Percentiles rank a stretch among this genome's conserved stretches.
These are phyloP conservation scores for Perca fluviatilis DNA, from an alignment of 2,113 vertebrate species.

Conservation along the genomic window DNA sequence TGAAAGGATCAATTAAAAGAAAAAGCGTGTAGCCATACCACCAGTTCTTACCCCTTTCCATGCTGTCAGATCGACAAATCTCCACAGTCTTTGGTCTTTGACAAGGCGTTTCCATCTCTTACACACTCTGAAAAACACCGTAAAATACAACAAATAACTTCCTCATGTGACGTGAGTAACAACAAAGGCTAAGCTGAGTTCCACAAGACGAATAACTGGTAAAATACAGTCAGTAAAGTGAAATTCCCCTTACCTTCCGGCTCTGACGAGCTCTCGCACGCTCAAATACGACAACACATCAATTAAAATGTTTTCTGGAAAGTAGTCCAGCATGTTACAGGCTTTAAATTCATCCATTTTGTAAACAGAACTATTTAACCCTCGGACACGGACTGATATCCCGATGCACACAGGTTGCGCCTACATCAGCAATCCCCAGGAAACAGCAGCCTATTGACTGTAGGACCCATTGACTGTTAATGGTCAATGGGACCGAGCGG, in stretches of 20 bases:
- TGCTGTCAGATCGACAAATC: constrained; percentile 82
- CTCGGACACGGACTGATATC: constrained; percentile 71
- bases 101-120: constrained; percentile 84
- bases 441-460: constrained; percentile 51
- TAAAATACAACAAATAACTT: constrained; percentile 37
- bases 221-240: constrained; percentile 10
- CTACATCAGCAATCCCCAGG: constrained; percentile 54
- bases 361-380: constrained; percentile 74
- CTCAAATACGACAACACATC: constrained; percentile 84
- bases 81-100: constrained; percentile 86
- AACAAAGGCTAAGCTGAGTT: constrained; percentile 47
- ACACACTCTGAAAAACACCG: constrained; percentile 79
- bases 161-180: constrained; percentile 24
- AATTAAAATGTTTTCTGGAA: constrained; percentile 86
- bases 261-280: constrained; percentile 80
- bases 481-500: constrained; percentile 18
- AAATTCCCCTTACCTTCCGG: constrained; percentile 75
- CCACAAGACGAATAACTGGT: constrained; percentile 5
- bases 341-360: constrained; percentile 81
- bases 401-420: constrained; percentile 68
- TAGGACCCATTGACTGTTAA: constrained; percentile 16
- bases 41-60: constrained; percentile 82
- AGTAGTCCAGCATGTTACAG: constrained; percentile 76
- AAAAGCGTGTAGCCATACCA: not conserved
- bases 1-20: not conserved